Evolutionary conservation across 2,113 vertebrate genomes (phyloP).

Genomic region (Neotoma lepida): DNA sequence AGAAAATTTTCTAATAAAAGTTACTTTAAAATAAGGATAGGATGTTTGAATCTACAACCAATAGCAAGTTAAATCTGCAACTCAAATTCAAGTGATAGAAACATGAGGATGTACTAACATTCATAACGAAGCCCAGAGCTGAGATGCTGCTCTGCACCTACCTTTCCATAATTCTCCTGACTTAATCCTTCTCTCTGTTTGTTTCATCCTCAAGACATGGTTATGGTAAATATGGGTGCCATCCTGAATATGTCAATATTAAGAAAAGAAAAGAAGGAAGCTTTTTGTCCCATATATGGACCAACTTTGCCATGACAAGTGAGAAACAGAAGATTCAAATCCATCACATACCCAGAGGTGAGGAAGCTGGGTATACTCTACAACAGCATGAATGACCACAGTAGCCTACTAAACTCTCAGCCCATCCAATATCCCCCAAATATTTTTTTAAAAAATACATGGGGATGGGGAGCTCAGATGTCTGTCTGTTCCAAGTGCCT

Average conservation of each 20-base stretch:
- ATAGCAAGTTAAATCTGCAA: not conserved
- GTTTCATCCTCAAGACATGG: not conserved
- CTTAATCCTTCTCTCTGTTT: not conserved
- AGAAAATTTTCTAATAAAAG: not conserved
- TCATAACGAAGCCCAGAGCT: not conserved
- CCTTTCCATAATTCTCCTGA: not conserved
- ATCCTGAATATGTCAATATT: not conserved
- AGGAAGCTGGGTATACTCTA: not conserved
- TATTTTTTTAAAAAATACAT: not conserved
- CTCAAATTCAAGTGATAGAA: slow-evolving; percentile 3
- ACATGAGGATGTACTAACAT: not conserved
- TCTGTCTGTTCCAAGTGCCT: not conserved
- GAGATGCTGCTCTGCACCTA: not conserved
- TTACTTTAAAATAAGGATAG: not conserved
- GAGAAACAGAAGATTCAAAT: not conserved
- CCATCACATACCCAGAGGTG: not conserved
- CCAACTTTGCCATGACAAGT: not conserved
- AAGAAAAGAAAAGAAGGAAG: not conserved
- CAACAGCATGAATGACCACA: not conserved
- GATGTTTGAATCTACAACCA: not conserved
- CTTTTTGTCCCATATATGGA: not conserved
- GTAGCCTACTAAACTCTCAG: not conserved
- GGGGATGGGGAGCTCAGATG: too few relatives aligned
- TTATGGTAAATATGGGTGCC: not conserved
- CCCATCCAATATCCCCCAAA: not conserved